Percentiles rank a stretch among this genome's conserved stretches.
Conservation (phyloP, 92 coral and sea anemone species). For the Palythoa grandis region DNA sequence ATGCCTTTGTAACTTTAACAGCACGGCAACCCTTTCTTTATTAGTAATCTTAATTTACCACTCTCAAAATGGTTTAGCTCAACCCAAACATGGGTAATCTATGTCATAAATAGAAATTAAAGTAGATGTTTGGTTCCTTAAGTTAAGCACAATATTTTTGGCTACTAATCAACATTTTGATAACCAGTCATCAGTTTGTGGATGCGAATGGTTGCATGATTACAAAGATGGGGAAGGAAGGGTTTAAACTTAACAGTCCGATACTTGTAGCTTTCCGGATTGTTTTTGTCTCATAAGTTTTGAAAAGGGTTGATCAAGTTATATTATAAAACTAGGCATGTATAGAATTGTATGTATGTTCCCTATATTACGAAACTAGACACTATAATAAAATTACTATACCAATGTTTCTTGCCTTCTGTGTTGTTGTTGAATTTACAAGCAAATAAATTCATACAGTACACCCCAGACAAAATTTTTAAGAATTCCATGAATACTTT, state of each 20-base stretch:
- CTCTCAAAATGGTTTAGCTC: slow-evolving; percentile 3
- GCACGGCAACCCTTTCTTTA: neutral
- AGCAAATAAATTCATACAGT: neutral
- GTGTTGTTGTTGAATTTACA: neutral
- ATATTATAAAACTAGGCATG: too few relatives aligned
- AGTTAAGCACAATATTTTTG: neutral
- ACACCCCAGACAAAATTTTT: neutral
- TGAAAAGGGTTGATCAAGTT: too few relatives aligned
- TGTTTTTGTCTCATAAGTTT: neutral
- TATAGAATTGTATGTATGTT: too few relatives aligned
- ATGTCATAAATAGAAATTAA: neutral
- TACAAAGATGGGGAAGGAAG: too few relatives aligned
- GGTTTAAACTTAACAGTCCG: too few relatives aligned
- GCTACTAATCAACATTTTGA: neutral
- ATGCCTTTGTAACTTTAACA: neutral
- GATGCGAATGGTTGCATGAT: neutral
- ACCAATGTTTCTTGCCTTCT: neutral
- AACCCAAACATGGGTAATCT: slow-evolving; percentile 1
- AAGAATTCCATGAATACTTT: neutral
- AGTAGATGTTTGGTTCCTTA: neutral
- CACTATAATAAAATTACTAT: too few relatives aligned
- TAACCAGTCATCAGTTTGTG: neutral
- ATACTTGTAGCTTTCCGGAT: too few relatives aligned
- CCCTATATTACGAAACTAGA: too few relatives aligned
- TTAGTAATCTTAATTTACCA: neutral